Base-by-base conservation (phyloP, 2,113 vertebrate genomes). In the Scophthalmus maximus region DNA sequence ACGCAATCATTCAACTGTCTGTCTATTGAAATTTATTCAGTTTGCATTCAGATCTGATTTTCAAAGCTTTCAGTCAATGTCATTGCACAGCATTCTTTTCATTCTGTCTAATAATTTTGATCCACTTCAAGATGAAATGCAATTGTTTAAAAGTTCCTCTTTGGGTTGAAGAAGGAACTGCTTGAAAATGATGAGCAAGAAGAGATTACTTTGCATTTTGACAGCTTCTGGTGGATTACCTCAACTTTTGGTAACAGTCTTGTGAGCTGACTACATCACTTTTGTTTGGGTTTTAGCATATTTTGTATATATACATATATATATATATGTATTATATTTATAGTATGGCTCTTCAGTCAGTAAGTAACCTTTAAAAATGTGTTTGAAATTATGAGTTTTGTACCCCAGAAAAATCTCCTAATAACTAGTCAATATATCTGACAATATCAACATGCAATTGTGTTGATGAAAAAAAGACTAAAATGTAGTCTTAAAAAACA, bases 151-250 rank as follows among this genome's bases (percentile, higher is more conserved):
- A 72, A 74, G 25, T 62, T 69, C 0, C 46, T 73, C 23, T 69
- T 1, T 65, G 61, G 38, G 64, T 59, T 50, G 25, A 72, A n/a
- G 36, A 62, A 25, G 0, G 5, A 78, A 76, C 23, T 6, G 27
- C 42, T 70, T 52, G 20, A 69, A 68, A 68, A 53, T 2, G 20
- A 56, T 20, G 42, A 73, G 53, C 50, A 55, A 76, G 36, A 73
- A 64, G 32, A 69, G 52, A 79, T 81, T 63, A 58, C 36, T 64
- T 80, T 75, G 29, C 30, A 59, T 62, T 78, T 78, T 56, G 73
- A 79, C 73, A 66, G 38, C 15, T 67, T 77, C 76, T 58, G 25
- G 34, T 51, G 58, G 73, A 74, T 71, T 72, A 78, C 49, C 42
- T 67, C 0, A 10, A 78, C 70, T 76, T 80, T 70, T 40, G 25